A percentile compares a stretch with the other conserved stretches of the same genome.
phyloP scores from a whole-genome alignment of 2,888 invertebrate genomes.

The Colostygia pectinataria region DNA sequence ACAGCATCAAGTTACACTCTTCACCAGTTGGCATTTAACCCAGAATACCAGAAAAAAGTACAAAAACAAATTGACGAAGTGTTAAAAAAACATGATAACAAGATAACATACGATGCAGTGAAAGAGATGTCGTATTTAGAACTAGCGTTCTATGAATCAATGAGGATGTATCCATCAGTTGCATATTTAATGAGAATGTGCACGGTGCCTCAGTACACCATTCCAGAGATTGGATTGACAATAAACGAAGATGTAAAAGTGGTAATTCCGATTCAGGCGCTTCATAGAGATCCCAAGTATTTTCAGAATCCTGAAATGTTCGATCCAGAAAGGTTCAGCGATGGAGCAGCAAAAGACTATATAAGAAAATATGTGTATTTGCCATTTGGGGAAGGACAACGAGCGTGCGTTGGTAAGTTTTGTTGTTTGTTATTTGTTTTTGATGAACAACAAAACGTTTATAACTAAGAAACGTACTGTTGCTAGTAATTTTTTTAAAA shows the following conservation, averaged over 20 bases:
- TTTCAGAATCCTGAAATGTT: constrained; percentile 41
- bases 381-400: constrained; percentile 47
- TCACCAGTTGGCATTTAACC: constrained; percentile 56
- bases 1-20: constrained; percentile 56
- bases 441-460: too few relatives aligned
- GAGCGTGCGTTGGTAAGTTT: constrained; percentile 19
- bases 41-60: constrained; percentile 49
- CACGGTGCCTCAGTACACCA: constrained; percentile 11
- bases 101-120: constrained; percentile 53
- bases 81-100: constrained; percentile 41
- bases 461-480: too few relatives aligned
- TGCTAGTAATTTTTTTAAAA: too few relatives aligned
- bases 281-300: constrained; percentile 54
- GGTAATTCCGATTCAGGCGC: constrained; percentile 51
- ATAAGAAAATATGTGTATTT: constrained; percentile 48
- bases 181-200: constrained; percentile 15
- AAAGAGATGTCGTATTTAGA: constrained; percentile 55
- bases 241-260: constrained; percentile 53
- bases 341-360: constrained; percentile 38
- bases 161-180: constrained; percentile 21
- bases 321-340: constrained; percentile 53
- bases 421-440: too few relatives aligned
- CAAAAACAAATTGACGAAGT: constrained; percentile 53
- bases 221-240: constrained; percentile 34
- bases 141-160: constrained; percentile 51